Evolutionary conservation across 2,888 invertebrate genomes (phyloP).

Genomic region (Trachelus troglodyta): DNA sequence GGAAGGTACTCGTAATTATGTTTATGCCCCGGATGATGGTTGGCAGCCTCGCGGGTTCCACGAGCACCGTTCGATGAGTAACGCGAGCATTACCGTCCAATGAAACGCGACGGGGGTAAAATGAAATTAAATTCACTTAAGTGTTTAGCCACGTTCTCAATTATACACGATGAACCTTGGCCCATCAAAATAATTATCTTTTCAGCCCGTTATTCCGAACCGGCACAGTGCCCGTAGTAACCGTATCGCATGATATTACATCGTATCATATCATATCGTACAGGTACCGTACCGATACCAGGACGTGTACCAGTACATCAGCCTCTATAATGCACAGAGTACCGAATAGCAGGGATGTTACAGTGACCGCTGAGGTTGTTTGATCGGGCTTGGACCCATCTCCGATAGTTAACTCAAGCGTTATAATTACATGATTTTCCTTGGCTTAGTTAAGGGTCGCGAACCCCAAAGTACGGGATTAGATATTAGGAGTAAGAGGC

Average conservation of each 20-base stretch:
- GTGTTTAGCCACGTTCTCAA: slow-evolving; percentile 63
- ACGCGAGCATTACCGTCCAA: neutral
- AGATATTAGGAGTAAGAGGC: slow-evolving; percentile 39
- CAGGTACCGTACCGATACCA: neutral
- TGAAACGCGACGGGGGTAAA: slow-evolving; percentile 27
- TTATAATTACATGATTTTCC: slow-evolving; percentile 63
- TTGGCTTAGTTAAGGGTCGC: slow-evolving; percentile 43
- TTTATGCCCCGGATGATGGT: neutral
- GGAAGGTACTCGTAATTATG: neutral
- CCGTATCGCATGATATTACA: neutral
- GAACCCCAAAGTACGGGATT: slow-evolving; percentile 47
- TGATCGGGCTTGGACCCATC: slow-evolving; percentile 21
- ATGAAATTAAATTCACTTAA: slow-evolving; percentile 61
- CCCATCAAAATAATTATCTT: slow-evolving; percentile 60
- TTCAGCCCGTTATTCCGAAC: slow-evolving; percentile 50
- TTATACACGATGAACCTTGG: slow-evolving; percentile 59
- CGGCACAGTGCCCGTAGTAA: slow-evolving; percentile 20
- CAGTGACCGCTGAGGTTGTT: slow-evolving; percentile 34
- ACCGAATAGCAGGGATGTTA: slow-evolving; percentile 28
- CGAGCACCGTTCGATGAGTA: neutral
- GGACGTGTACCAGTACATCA: neutral
- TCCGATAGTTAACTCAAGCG: slow-evolving; percentile 54
- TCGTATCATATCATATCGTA: neutral
- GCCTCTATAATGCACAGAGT: neutral
- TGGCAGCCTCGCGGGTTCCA: neutral